Percentiles rank a stretch among this genome's conserved stretches.
phyloP scores from a whole-genome alignment of 2,888 invertebrate species.

The Thymelicus sylvestris region DNA sequence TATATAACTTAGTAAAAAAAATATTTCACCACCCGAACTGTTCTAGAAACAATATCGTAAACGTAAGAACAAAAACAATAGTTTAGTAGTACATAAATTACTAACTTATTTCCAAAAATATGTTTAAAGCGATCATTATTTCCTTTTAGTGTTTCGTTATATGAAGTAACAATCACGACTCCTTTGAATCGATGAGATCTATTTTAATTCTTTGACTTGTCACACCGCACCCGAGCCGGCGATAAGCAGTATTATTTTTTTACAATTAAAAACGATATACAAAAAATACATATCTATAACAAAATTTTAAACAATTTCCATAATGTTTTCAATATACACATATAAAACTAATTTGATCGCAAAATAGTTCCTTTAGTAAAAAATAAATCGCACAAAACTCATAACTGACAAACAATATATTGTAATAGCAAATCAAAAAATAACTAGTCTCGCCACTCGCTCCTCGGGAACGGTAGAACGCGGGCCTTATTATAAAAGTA shows the following conservation, averaged over 20 bases:
- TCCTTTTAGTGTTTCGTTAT: background rate
- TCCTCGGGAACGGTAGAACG: constrained; percentile 7
- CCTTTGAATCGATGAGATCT: constrained; percentile 66
- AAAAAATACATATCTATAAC: background rate
- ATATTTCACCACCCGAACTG: background rate
- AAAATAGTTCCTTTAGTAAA: too few relatives aligned
- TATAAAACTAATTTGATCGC: too few relatives aligned
- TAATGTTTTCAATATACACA: too few relatives aligned
- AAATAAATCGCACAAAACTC: too few relatives aligned
- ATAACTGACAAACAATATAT: too few relatives aligned
- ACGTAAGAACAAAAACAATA: constrained; percentile 7
- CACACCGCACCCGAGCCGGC: constrained; percentile 7
- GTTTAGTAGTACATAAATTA: background rate
- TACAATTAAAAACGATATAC: too few relatives aligned
- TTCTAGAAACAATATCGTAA: background rate
- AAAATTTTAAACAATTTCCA: background rate
- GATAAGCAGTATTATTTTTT: background rate
- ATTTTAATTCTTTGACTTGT: constrained; percentile 9
- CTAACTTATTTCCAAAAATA: constrained; percentile 1
- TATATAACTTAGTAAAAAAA: too few relatives aligned
- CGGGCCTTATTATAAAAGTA: constrained; percentile 55
- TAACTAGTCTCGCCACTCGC: background rate
- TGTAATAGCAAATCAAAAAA: too few relatives aligned
- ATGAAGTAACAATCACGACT: constrained; percentile 42
- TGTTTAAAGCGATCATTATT: constrained; percentile 7